Percentiles rank a stretch among this genome's conserved stretches.
Conservation (phyloP, 2,888 invertebrate species). For the Sisyra nigra region DNA sequence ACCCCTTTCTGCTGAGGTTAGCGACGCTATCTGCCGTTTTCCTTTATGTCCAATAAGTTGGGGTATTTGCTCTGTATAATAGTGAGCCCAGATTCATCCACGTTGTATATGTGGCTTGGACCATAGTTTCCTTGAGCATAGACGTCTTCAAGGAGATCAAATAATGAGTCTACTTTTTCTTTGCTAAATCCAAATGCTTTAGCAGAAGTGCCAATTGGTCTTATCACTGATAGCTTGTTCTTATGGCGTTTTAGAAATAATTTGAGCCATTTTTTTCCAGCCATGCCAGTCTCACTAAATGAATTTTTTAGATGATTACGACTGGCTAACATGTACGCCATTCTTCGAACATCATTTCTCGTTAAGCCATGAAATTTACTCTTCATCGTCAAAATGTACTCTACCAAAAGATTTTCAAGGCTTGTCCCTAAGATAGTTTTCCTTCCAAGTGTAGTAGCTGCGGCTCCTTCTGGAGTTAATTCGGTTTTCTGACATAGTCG, state of each 20-base stretch:
- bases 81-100: constrained; percentile 22
- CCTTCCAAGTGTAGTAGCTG: neutral
- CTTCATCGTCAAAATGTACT: constrained; percentile 5
- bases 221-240: constrained; percentile 11
- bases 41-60: constrained; percentile 18
- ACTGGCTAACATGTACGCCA: constrained; percentile 8
- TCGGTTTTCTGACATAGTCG: constrained; percentile 2
- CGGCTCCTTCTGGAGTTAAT: neutral
- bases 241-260: constrained; percentile 18
- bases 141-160: constrained; percentile 13
- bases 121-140: constrained; percentile 12
- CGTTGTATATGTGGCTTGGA: constrained; percentile 18
- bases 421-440: neutral
- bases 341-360: constrained; percentile 8
- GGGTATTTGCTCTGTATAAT: constrained; percentile 17
- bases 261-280: constrained; percentile 9
- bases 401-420: neutral
- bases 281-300: constrained; percentile 9
- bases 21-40: constrained; percentile 18
- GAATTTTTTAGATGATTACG: constrained; percentile 10
- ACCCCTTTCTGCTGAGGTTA: constrained; percentile 21
- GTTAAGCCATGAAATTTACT: constrained; percentile 8
- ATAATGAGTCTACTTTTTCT: constrained; percentile 14
- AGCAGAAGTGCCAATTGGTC: constrained; percentile 14
- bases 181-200: constrained; percentile 12